Evolutionary conservation across 2,888 invertebrate genomes (phyloP).

Genomic region (Rhaphigaster nebulosa): DNA sequence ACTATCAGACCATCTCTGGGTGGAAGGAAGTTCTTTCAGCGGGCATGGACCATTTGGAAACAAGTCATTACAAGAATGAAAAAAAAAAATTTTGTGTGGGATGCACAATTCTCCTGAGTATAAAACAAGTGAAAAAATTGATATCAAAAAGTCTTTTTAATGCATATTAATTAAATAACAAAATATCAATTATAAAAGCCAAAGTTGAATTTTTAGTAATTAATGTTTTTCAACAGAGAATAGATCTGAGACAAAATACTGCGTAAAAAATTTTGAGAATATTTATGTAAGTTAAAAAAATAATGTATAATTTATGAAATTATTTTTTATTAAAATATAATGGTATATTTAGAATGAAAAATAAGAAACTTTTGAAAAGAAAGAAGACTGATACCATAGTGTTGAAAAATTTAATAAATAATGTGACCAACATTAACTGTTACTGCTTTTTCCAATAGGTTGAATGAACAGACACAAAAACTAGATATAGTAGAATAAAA

Average conservation of each 20-base stretch:
- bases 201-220: not conserved
- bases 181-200: not conserved
- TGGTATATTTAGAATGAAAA: not conserved
- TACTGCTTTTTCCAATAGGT: not conserved
- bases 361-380: not conserved
- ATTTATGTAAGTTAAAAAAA: not conserved
- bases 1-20: constrained; percentile 24
- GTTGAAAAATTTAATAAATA: not conserved
- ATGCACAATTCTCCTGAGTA: not conserved
- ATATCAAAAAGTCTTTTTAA: not conserved
- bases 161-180: not conserved
- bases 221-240: not conserved
- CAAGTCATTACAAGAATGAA: constrained; percentile 12
- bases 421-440: not conserved
- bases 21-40: constrained; percentile 34
- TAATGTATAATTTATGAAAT: not conserved
- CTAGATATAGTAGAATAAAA: not conserved
- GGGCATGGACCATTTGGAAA: constrained; percentile 23
- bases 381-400: not conserved
- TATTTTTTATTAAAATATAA: not conserved
- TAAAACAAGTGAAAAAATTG: not conserved
- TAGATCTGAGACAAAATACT: not conserved
- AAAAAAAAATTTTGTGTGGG: constrained; percentile 21
- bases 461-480: not conserved
- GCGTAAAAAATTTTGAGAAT: not conserved